A percentile compares a stretch with the other conserved stretches of the same genome.
Evolutionary conservation across 2,797 vertebrate species (phyloP).

Genomic region (Pseudochirops corinnae): DNA sequence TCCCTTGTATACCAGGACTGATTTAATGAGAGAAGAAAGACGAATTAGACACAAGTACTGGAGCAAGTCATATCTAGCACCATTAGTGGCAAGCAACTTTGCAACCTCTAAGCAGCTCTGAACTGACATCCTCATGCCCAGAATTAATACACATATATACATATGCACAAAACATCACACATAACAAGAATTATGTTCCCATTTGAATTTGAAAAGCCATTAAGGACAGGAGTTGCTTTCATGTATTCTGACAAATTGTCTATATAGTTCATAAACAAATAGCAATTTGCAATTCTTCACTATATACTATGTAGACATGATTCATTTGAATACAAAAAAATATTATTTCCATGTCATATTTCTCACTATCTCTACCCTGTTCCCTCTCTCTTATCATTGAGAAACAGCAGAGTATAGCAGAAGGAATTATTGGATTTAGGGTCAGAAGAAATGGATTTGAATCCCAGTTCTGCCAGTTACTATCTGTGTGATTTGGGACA

Average conservation of each 20-base stretch:
- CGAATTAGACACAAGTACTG: not conserved
- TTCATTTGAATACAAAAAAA: not conserved
- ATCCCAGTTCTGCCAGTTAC: not conserved
- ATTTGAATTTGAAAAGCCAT: not conserved
- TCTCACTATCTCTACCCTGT: not conserved
- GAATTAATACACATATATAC: not conserved
- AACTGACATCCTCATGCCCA: not conserved
- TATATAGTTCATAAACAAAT: not conserved
- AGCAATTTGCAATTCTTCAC: not conserved
- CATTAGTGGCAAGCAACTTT: not conserved
- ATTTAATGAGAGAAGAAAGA: not conserved
- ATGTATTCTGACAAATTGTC: not conserved
- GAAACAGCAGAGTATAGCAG: not conserved
- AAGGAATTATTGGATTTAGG: not conserved
- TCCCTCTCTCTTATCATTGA: not conserved
- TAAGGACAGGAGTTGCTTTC: not conserved
- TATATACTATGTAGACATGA: not conserved
- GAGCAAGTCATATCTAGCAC: not conserved
- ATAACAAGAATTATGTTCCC: not conserved
- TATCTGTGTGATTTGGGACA: not conserved
- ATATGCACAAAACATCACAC: not conserved
- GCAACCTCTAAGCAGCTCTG: conserved; percentile 12
- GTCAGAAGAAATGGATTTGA: not conserved
- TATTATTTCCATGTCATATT: not conserved
- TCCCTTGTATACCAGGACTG: not conserved